Percentiles rank a stretch among this genome's conserved stretches.
Conservation (phyloP, 2,797 vertebrate species). For the Lagorchestes hirsutus region DNA sequence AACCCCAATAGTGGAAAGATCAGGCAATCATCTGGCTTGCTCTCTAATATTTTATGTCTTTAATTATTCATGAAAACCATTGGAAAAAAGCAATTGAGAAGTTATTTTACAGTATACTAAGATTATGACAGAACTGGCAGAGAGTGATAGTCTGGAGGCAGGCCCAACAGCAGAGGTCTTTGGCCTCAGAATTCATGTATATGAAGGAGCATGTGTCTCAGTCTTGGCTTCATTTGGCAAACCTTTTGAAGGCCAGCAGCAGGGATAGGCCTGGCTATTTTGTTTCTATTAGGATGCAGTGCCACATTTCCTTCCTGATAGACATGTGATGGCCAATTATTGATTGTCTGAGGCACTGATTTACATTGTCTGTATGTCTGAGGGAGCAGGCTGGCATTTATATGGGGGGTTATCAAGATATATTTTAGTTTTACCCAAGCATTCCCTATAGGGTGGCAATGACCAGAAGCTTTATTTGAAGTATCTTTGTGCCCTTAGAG, state of each 20-base stretch:
- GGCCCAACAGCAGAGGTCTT: background rate
- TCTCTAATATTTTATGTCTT: background rate
- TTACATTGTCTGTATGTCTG: constrained; percentile 21
- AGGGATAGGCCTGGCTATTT: background rate
- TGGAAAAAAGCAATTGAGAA: background rate
- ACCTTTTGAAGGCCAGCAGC: background rate
- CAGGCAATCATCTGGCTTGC: background rate
- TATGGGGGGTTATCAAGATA: background rate
- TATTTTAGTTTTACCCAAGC: background rate
- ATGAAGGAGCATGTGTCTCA: background rate
- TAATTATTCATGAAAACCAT: background rate
- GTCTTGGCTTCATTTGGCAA: background rate
- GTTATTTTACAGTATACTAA: background rate
- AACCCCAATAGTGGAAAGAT: background rate
- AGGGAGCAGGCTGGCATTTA: background rate
- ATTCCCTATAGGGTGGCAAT: background rate
- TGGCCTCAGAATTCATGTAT: background rate
- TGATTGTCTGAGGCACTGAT: background rate
- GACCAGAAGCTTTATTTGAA: background rate
- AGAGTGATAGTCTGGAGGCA: background rate
- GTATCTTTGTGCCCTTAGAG: background rate
- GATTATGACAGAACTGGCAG: background rate
- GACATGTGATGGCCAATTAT: background rate
- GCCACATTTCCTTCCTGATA: constrained; percentile 35
- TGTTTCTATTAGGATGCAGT: background rate